These are phyloP conservation scores for Penaeus japonicus DNA, from an alignment of 1,140 invertebrate species.

Conservation along the genomic window DNA sequence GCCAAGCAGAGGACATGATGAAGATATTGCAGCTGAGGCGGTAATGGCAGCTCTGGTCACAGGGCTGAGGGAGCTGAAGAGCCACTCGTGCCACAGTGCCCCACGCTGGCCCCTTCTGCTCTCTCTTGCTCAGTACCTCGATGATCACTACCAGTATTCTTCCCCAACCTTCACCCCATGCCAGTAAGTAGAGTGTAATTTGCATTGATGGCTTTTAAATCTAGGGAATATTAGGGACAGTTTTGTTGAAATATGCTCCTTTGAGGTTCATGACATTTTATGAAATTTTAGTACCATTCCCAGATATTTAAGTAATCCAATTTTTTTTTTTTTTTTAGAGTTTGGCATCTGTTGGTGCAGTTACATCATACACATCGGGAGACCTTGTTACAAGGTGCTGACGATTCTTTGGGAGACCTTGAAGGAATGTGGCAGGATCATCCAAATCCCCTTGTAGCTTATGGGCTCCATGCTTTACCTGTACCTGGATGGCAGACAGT, in stretches of 20 bases:
- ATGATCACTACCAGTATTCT: conserved; percentile 1
- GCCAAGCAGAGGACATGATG: background rate
- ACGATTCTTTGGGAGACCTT: background rate
- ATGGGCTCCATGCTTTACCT: conserved; percentile 29
- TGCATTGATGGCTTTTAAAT: background rate
- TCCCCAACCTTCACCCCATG: conserved; percentile 7
- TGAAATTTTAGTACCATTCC: background rate
- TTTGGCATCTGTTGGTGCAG: conserved; percentile 23
- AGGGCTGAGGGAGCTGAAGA: background rate
- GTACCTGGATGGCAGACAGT: conserved; percentile 17
- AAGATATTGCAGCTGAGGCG: background rate
- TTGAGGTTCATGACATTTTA: background rate
- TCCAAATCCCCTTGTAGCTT: conserved; percentile 16
- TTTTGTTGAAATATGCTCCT: background rate
- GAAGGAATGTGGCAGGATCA: conserved; percentile 35
- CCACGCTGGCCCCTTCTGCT: conserved; percentile 24
- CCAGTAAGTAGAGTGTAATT: background rate
- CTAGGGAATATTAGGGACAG: background rate
- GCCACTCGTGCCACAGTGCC: conserved; percentile 25
- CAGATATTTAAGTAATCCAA: background rate
- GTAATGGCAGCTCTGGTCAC: background rate
- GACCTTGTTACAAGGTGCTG: background rate
- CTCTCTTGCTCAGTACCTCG: conserved; percentile 15
- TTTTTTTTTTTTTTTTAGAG: background rate
- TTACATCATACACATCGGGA: conserved; percentile 6